These are phyloP conservation scores for Boulengeromyrus knoepffleri DNA, from an alignment of 2,113 vertebrate genomes.

Conservation along the genomic window DNA sequence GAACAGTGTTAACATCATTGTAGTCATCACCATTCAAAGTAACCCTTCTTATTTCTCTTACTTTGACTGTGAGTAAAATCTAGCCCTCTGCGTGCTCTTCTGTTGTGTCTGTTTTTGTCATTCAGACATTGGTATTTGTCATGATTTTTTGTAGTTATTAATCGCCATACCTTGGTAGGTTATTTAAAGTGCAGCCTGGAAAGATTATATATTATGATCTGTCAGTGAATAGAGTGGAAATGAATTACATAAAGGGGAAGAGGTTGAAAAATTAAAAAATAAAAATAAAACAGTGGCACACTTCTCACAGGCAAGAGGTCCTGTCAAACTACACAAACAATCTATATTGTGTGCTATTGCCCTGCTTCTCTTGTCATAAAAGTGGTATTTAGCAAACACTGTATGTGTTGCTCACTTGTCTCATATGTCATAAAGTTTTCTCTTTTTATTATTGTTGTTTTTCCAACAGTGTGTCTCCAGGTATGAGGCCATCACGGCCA, in stretches of 20 bases:
- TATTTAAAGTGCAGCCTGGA: not conserved
- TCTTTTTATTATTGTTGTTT: slow-evolving; percentile 19
- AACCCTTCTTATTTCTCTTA: not conserved
- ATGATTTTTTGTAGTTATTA: not conserved
- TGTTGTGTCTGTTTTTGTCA: not conserved
- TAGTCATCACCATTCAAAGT: not conserved
- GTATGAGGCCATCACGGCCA: slow-evolving; percentile 55
- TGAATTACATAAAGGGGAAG: not conserved
- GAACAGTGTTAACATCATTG: not conserved
- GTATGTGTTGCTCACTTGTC: not conserved
- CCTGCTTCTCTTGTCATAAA: not conserved
- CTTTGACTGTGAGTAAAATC: not conserved
- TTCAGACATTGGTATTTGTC: not conserved
- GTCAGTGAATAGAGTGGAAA: not conserved
- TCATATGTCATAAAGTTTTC: not conserved
- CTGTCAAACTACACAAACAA: not conserved
- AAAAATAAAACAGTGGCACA: not conserved
- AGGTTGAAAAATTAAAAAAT: not conserved
- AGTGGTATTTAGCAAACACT: not conserved
- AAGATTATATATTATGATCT: not conserved
- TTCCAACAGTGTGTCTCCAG: slow-evolving; percentile 44
- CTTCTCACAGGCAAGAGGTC: not conserved
- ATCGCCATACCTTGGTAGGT: not conserved
- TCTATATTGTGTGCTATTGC: not conserved
- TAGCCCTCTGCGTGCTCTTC: not conserved